phyloP scores from a whole-genome alignment of 2,888 invertebrate genomes.

The Rhopalosiphum nymphaeae region DNA sequence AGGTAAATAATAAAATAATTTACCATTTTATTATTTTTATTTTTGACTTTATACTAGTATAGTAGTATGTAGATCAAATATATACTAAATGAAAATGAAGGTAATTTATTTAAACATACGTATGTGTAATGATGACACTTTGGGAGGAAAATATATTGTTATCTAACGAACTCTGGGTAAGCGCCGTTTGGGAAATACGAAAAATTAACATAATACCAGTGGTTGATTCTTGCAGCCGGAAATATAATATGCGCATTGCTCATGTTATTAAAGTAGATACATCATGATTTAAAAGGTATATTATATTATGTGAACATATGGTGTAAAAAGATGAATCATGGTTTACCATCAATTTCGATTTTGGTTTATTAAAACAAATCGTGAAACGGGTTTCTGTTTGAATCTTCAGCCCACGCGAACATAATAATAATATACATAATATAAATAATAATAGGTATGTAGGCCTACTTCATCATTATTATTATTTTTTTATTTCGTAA shows the following conservation, averaged over 20 bases:
- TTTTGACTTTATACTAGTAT: background rate
- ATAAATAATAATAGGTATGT: background rate
- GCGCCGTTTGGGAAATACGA: background rate
- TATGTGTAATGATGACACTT: background rate
- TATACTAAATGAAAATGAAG: background rate
- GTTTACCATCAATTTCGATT: background rate
- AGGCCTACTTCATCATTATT: background rate
- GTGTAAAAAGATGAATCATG: background rate
- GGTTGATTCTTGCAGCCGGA: background rate
- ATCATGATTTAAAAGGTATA: background rate
- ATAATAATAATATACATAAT: background rate
- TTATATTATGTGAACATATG: background rate
- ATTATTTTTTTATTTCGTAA: background rate
- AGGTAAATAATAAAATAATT: background rate
- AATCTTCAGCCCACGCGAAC: background rate
- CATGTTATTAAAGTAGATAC: background rate
- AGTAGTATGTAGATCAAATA: background rate
- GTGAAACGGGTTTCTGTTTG: background rate
- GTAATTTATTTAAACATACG: background rate
- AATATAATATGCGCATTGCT: background rate
- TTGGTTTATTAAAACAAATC: conserved; percentile 2
- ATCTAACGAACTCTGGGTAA: background rate
- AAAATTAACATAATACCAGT: background rate
- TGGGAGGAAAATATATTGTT: background rate
- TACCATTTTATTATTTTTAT: background rate